Percentiles rank a stretch among this genome's conserved stretches.
Evolutionary conservation across 2,113 vertebrate species (phyloP).

Genomic region (Oriolus oriolus): DNA sequence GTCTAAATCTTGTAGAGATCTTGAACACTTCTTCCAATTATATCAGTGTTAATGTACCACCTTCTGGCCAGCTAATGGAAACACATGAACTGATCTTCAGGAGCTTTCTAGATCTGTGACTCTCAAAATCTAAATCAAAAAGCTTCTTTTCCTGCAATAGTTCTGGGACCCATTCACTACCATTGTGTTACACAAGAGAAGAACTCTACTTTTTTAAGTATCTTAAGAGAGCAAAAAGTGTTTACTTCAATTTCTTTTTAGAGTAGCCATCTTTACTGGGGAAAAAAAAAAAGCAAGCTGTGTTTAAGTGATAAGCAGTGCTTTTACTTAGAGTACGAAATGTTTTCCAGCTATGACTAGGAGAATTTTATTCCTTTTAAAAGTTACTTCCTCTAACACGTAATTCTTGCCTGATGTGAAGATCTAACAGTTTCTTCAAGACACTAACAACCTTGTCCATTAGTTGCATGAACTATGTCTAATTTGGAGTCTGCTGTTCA

Average conservation of each 20-base stretch:
- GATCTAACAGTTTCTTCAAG: background rate
- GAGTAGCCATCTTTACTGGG: background rate
- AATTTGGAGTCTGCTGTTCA: background rate
- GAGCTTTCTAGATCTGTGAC: background rate
- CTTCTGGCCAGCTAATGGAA: slow-evolving; percentile 56
- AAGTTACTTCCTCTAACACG: background rate
- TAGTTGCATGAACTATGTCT: background rate
- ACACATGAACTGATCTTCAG: background rate
- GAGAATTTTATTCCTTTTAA: background rate
- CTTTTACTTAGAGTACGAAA: background rate
- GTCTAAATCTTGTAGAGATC: background rate
- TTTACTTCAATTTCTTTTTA: background rate
- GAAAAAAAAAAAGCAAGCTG: background rate
- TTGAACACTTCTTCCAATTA: background rate
- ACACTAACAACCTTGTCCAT: background rate
- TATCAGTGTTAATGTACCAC: slow-evolving; percentile 49
- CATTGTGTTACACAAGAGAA: background rate
- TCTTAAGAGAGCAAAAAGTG: background rate
- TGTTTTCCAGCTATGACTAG: background rate
- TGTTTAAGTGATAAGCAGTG: background rate
- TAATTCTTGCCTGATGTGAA: background rate
- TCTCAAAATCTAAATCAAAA: background rate
- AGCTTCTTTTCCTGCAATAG: background rate
- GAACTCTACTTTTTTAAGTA: background rate
- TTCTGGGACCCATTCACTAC: background rate